A percentile compares a stretch with the other conserved stretches of the same genome.
Evolutionary conservation across 2,797 vertebrate genomes (phyloP).

Genomic region (Craterocephalus amniculus): DNA sequence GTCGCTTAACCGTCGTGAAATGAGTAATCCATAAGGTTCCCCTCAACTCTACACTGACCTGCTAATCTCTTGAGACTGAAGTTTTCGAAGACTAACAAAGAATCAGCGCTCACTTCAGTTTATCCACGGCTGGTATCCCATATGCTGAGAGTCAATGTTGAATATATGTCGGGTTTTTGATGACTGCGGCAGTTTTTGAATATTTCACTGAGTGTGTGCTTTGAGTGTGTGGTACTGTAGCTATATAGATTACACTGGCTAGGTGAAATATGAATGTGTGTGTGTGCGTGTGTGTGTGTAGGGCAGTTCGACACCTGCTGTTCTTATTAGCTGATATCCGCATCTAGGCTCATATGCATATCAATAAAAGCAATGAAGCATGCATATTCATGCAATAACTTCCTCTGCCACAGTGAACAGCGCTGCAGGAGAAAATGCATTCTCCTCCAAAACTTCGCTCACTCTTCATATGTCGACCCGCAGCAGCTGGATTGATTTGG

Average conservation of each 20-base stretch:
- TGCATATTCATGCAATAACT: conserved; percentile 36
- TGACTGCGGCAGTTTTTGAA: conserved; percentile 14
- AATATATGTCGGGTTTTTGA: conserved; percentile 9
- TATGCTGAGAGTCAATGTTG: conserved; percentile 2
- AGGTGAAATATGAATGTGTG: no score
- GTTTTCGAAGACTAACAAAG: conserved; percentile 65
- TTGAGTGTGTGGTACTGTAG: not conserved
- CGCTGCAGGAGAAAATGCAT: conserved; percentile 33
- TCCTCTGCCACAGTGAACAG: conserved; percentile 14
- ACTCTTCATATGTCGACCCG: not conserved
- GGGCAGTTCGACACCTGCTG: conserved; percentile 44
- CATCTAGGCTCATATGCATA: conserved; percentile 42
- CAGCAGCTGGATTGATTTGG: not conserved
- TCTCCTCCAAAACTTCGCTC: conserved; percentile 29
- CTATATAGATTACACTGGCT: no score
- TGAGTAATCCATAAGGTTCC: conserved; percentile 40
- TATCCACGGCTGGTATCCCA: conserved; percentile 24
- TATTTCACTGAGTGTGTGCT: not conserved
- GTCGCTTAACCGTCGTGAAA: conserved; percentile 30
- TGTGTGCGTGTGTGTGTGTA: not conserved
- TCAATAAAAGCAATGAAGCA: conserved; percentile 31
- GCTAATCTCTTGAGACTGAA: conserved; percentile 64
- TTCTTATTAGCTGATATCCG: conserved; percentile 18
- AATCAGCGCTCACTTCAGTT: conserved; percentile 51
- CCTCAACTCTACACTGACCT: conserved; percentile 41